Conservation (phyloP, 2,888 invertebrate species). For the Druceiella hillmani region DNA sequence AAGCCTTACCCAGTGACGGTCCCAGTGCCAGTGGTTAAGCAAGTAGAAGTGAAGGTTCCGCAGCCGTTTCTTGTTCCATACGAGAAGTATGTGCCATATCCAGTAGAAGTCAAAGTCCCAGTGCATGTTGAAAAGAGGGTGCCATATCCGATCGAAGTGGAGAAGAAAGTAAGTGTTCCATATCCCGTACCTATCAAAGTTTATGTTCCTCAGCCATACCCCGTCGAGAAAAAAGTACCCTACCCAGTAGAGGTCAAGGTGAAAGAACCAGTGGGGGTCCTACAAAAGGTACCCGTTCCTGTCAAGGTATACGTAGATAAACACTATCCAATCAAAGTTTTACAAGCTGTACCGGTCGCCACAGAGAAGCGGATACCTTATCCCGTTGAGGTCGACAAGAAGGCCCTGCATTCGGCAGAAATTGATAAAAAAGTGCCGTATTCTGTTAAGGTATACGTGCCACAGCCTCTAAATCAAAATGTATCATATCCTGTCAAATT, state of each 20-base stretch:
- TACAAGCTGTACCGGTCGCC: constrained; percentile 46
- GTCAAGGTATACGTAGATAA: constrained; percentile 40
- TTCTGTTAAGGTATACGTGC: constrained; percentile 27
- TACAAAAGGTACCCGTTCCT: constrained; percentile 35
- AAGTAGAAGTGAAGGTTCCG: constrained; percentile 42
- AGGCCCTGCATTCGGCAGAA: no score
- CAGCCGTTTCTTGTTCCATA: constrained; percentile 38
- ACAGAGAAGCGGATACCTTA: constrained; percentile 26
- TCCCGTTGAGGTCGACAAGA: constrained; percentile 46
- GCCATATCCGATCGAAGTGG: constrained; percentile 44
- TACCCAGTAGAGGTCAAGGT: constrained; percentile 34
- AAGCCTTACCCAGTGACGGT: constrained; percentile 46
- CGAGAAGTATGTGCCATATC: constrained; percentile 42
- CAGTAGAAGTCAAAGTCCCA: constrained; percentile 37
- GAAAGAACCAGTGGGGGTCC: constrained; percentile 39
- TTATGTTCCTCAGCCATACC: constrained; percentile 26
- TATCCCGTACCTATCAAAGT: constrained; percentile 14
- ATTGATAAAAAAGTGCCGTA: constrained; percentile 45
- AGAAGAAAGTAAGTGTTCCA: constrained; percentile 38
- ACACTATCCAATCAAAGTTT: constrained; percentile 51
- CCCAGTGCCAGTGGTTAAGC: constrained; percentile 39
- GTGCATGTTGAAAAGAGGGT: constrained; percentile 42
- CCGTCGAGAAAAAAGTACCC: constrained; percentile 26
- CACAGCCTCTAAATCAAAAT: constrained; percentile 28
- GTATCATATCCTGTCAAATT: constrained; percentile 33